These are phyloP conservation scores for Actinemys pallida DNA, from an alignment of 2,113 vertebrate genomes.

Conservation along the genomic window DNA sequence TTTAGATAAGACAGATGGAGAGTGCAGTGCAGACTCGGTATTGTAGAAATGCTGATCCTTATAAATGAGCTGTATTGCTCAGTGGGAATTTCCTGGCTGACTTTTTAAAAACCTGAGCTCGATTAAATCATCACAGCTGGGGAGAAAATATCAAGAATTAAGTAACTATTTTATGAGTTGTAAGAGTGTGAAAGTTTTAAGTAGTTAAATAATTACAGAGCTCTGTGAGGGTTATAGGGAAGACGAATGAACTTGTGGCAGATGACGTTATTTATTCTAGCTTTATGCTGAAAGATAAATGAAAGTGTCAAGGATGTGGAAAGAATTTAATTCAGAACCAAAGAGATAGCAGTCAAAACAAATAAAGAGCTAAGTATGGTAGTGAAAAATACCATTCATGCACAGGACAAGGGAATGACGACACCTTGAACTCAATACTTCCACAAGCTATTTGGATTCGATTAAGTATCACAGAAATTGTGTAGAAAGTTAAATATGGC, in stretches of 20 bases:
- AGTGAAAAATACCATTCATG: rapidly evolving
- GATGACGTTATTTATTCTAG: neutral
- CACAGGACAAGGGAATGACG: neutral
- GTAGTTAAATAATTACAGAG: conserved; percentile 62
- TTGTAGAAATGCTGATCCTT: conserved; percentile 56
- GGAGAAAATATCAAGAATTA: conserved; percentile 69
- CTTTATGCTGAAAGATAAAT: neutral
- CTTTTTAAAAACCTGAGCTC: conserved; percentile 61
- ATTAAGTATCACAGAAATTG: neutral
- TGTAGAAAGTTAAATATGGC: neutral
- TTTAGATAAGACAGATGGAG: conserved; percentile 74
- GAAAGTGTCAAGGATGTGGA: neutral
- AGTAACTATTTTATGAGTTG: conserved; percentile 67
- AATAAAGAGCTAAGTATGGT: neutral
- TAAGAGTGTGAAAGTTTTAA: conserved; percentile 65
- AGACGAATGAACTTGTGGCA: conserved; percentile 29
- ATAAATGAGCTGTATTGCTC: conserved; percentile 67
- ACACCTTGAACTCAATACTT: neutral
- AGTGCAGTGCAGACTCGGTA: conserved; percentile 3
- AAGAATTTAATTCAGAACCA: rapidly evolving
- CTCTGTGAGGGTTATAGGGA: conserved; percentile 8
- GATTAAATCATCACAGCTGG: conserved; percentile 78
- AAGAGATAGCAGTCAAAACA: neutral
- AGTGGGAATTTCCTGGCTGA: conserved; percentile 67
- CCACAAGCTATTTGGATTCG: rapidly evolving